These are phyloP conservation scores for Pinna nobilis DNA, from an alignment of 1,140 invertebrate species.

Conservation along the genomic window DNA sequence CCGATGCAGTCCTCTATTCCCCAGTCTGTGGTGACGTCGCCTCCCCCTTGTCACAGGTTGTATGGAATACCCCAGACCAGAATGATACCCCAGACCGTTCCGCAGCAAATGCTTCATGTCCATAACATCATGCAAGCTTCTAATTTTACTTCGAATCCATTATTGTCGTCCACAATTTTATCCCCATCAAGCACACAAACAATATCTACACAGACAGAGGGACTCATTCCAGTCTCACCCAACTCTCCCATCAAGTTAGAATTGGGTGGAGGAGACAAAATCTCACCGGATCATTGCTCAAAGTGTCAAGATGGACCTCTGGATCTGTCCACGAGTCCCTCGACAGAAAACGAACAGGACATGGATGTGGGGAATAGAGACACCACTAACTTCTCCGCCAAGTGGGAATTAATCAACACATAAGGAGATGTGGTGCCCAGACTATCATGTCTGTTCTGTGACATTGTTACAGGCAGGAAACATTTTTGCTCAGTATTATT, in stretches of 20 bases:
- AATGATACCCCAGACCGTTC: constrained; percentile 27
- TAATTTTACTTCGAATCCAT: constrained; percentile 47
- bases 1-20: neutral
- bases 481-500: too few relatives aligned
- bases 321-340: constrained; percentile 58
- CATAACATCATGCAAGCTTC: constrained; percentile 39
- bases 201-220: constrained; percentile 41
- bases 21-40: constrained; percentile 1
- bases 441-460: too few relatives aligned
- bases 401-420: constrained; percentile 38
- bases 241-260: constrained; percentile 38
- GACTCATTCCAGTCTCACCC: constrained; percentile 20
- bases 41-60: constrained; percentile 11
- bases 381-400: constrained; percentile 29
- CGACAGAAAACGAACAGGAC: constrained; percentile 38
- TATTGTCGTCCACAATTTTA: constrained; percentile 44
- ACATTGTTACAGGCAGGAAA: too few relatives aligned
- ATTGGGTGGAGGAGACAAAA: constrained; percentile 23
- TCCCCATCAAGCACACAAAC: constrained; percentile 17
- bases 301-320: constrained; percentile 58
- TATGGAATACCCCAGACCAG: constrained; percentile 4
- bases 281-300: constrained; percentile 19
- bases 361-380: constrained; percentile 31
- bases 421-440: too few relatives aligned
- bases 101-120: constrained; percentile 19